Evolutionary conservation across 2,888 invertebrate species (phyloP), one percentile per base, ranked within the genome.

Genomic region (Acleris emargana): DNA sequence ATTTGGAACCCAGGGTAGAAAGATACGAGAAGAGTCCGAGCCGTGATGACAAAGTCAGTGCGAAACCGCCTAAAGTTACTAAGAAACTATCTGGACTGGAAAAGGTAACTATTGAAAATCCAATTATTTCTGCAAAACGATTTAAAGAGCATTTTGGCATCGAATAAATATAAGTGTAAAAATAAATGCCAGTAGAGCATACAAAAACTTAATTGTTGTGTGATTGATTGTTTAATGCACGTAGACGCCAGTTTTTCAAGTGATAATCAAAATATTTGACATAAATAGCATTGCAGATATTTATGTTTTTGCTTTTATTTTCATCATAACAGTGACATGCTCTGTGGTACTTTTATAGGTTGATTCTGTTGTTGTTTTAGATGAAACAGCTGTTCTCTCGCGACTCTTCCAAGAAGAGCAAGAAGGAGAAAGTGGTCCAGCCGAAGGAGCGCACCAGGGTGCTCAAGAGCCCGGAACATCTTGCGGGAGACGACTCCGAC

Each of bases 301-400:
- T 32, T 0, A 11, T 9, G 1, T 32, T 32, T 32, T 32, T 28
- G 9, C 32, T 9, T 32, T 32, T 1, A 11, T 9, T 11, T 32
- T 32, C 9, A 32, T 32, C 32, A 9, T 32, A 3, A 32, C 3
- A 11, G 32, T 11, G 32, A 32, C 32, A 32, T 11, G 11, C 32
- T 9, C 9, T 11, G 13, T 58, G 17, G 43, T 3, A 22, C 13
- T 5, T 4, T 18, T 9, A 9, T 38, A 16, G 4, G 16, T 52
- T 7, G 20, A 47, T 54, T 54, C 0, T 7, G 13, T 22, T 7
- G n/a, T n/a, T 54, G 64, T 73, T 78, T 58, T 70, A 95, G 94
- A 93, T 95, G 73, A 96, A 96, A 80, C 96, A 96, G 84, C 92
- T 96, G 76, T 96, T 96, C 88, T 95, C 94, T 76, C 93, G 95